A percentile compares a stretch with the other conserved stretches of the same genome.
Evolutionary conservation across 1,140 invertebrate species (phyloP).

Genomic region (Steinernema khuongi): DNA sequence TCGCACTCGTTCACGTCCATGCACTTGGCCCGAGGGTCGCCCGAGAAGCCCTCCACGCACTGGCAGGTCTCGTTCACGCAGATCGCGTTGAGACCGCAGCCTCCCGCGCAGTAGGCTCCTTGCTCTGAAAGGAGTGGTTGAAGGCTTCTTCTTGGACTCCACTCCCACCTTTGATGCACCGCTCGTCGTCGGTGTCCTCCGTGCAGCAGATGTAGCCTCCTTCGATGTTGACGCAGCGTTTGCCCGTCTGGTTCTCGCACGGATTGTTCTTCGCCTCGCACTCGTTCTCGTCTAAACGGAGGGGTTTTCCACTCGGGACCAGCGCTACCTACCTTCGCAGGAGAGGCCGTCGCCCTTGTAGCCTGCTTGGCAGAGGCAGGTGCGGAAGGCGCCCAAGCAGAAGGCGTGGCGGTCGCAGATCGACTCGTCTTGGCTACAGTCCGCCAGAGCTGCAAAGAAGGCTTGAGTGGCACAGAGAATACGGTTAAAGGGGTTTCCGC

Average conservation of each 20-base stretch:
- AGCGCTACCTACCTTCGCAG: slow-evolving; percentile 33
- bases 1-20: slow-evolving; percentile 53
- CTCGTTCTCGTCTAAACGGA: slow-evolving; percentile 49
- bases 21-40: slow-evolving; percentile 40
- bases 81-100: slow-evolving; percentile 44
- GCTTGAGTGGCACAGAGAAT: not conserved
- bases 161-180: slow-evolving; percentile 38
- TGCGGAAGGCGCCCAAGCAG: slow-evolving; percentile 36
- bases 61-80: slow-evolving; percentile 44
- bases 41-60: slow-evolving; percentile 43
- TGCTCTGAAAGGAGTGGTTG: slow-evolving; percentile 38
- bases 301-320: not conserved
- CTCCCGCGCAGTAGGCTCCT: slow-evolving; percentile 48
- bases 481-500: not conserved
- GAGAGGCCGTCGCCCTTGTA: slow-evolving; percentile 48
- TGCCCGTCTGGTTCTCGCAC: slow-evolving; percentile 32
- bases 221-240: slow-evolving; percentile 45
- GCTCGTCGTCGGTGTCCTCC: slow-evolving; percentile 30
- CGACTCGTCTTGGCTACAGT: slow-evolving; percentile 40
- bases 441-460: slow-evolving; percentile 38
- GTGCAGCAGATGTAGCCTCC: slow-evolving; percentile 51
- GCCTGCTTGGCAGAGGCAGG: slow-evolving; percentile 44
- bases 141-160: not conserved
- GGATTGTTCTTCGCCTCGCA: slow-evolving; percentile 37
- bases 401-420: slow-evolving; percentile 48